These are phyloP conservation scores for Nannospalax galili DNA, from an alignment of 2,113 vertebrate genomes.

Conservation along the genomic window DNA sequence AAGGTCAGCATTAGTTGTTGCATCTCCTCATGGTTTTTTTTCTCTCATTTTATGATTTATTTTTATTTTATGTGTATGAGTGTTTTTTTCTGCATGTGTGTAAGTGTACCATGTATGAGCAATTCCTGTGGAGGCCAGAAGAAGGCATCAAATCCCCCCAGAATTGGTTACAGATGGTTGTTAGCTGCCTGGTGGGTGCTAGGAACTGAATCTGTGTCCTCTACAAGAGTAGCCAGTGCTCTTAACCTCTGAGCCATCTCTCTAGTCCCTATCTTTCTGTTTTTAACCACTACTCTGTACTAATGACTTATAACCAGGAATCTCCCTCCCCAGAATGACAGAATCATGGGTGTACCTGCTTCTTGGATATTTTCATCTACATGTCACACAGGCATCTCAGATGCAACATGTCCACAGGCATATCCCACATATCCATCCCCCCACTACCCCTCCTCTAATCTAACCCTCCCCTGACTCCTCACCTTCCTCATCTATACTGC, in stretches of 20 bases:
- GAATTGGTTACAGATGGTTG: too few relatives aligned
- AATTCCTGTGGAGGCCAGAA: too few relatives aligned
- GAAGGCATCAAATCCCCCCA: too few relatives aligned
- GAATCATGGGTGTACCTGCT: not conserved
- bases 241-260: too few relatives aligned
- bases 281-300: not conserved
- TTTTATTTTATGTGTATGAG: too few relatives aligned
- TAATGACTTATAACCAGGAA: not conserved
- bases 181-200: too few relatives aligned
- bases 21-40: not conserved
- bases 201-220: too few relatives aligned
- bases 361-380: not conserved
- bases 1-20: not conserved
- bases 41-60: too few relatives aligned
- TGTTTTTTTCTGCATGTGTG: too few relatives aligned
- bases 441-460: not conserved
- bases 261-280: not conserved
- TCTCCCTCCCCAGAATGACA: not conserved
- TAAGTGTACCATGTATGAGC: too few relatives aligned
- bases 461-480: not conserved
- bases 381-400: not conserved
- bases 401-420: not conserved
- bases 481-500: not conserved
- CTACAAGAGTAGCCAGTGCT: too few relatives aligned
- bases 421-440: fast-evolving